Evolutionary conservation across 2,113 vertebrate species (phyloP).

Genomic region (Neomonachus schauinslandi): DNA sequence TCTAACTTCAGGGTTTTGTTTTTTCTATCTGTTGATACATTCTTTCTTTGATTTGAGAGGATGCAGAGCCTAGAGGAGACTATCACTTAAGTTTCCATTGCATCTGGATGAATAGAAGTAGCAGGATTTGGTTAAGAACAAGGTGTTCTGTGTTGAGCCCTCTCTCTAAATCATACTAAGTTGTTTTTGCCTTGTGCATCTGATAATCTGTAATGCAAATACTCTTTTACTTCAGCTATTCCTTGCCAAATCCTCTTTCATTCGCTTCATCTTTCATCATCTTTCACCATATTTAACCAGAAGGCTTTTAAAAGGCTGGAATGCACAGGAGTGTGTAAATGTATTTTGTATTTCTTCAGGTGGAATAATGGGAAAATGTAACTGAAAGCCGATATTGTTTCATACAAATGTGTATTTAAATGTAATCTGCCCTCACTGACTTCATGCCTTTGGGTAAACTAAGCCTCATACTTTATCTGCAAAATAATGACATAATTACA

Average conservation of each 20-base stretch:
- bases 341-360: background rate
- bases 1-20: background rate
- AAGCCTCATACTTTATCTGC: background rate
- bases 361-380: background rate
- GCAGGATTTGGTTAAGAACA: background rate
- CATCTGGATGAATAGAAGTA: too few species aligned
- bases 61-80: background rate
- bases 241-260: background rate
- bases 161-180: background rate
- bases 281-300: background rate
- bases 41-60: background rate
- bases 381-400: background rate
- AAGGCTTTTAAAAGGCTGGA: background rate
- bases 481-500: background rate
- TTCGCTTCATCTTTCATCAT: background rate
- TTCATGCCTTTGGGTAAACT: background rate
- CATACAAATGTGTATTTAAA: background rate
- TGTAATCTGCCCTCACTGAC: too few species aligned
- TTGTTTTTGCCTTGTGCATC: background rate
- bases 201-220: background rate
- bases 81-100: background rate
- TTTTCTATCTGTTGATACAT: background rate
- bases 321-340: background rate
- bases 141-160: background rate
- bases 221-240: background rate